A percentile compares a stretch with the other conserved stretches of the same genome.
Evolutionary conservation across 2,113 vertebrate species (phyloP).

Genomic region (Taxidea taxus): DNA sequence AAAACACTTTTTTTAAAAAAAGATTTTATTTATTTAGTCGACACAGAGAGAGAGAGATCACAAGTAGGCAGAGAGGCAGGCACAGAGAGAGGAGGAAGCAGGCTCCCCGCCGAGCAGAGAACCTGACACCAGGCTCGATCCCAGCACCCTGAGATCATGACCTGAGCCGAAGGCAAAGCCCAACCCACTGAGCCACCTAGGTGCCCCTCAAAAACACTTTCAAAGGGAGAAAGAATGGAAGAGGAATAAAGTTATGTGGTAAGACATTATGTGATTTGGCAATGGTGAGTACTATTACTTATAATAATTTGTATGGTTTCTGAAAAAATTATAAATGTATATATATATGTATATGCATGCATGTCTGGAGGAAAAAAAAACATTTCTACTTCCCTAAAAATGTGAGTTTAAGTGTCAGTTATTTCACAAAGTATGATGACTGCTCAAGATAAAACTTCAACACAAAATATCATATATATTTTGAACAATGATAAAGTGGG

Average conservation of each 20-base stretch:
- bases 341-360: background rate
- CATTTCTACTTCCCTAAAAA: background rate
- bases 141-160: too few species aligned
- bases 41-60: too few species aligned
- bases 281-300: background rate
- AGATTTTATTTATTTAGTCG: too few species aligned
- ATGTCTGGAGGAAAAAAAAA: background rate
- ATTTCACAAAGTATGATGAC: background rate
- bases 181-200: too few species aligned
- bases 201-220: background rate
- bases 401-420: background rate
- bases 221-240: background rate
- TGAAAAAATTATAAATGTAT: background rate
- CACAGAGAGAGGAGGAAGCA: too few species aligned
- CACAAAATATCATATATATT: background rate
- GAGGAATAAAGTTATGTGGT: background rate
- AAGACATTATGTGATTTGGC: slow-evolving; percentile 6
- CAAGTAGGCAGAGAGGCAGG: too few species aligned
- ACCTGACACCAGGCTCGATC: too few species aligned
- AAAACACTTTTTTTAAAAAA: background rate
- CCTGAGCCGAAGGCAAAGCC: too few species aligned
- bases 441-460: background rate
- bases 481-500: background rate
- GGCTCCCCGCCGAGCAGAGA: too few species aligned
- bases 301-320: background rate